Evolutionary conservation across 2,888 invertebrate species (phyloP), one percentile per base, ranked within the genome.

Genomic region (Nemotelus nigrinus): DNA sequence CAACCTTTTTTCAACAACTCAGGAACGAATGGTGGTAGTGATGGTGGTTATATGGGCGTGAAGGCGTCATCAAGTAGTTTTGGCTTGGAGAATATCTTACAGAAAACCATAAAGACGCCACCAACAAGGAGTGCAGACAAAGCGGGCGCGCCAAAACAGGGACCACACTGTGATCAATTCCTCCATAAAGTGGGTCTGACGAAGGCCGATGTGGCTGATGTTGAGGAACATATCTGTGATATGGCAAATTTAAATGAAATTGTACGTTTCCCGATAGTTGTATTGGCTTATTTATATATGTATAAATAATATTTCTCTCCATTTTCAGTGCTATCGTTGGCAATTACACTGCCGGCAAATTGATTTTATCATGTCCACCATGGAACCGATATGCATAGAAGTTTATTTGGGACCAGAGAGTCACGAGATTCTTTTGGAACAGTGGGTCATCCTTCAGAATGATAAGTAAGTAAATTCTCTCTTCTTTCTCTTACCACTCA

Each of bases 151-250:
- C 85, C 86, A 78, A 86, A 85, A 75, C 86, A 86, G 81, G 87
- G 87, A 81, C 87, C 87, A 82, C 87, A 87, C 84, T 87, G 87
- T 85, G 87, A 87, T 84, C 85, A 86, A 83, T 87, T 87, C 84
- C 85, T 87, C 82, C 86, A 84, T 79, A 87, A 87, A 82, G 85
- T 87, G 83, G 87, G 87, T 75, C 83, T 87, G 78, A 83, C 84
- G 80, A 85, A 86, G 77, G 82, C 83, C 10, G 76, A 67, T 25
- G 50, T 55, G 10, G 80, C 81, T 81, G 87, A 87, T 72, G 80
- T 83, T 84, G 87, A 87, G 85, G 87, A 87, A 80, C 87, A 87
- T 83, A 82, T 85, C 84, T 87, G 87, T 85, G 86, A 86, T 86
- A 86, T 86, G 85, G 84, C 85, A 82, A 85, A 86, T 82, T 84